Base-by-base conservation (phyloP, 2,888 invertebrate genomes). In the Temnothorax unifasciatus region DNA sequence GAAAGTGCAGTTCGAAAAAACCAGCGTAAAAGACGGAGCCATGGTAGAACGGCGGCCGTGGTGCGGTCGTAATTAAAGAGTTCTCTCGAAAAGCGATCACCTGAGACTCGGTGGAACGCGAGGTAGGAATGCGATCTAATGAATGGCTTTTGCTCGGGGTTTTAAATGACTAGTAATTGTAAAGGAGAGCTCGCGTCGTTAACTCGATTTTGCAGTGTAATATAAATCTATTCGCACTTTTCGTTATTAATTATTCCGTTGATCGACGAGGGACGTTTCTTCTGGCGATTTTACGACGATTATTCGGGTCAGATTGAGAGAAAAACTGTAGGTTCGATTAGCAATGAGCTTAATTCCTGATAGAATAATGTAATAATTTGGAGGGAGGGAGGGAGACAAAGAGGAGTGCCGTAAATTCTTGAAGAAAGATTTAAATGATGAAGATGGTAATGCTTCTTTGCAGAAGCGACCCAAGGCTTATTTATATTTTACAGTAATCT, bases 41-140 rank as follows among this genome's bases (percentile, higher is more conserved):
- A 25, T 15, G 47, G 25, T 29, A 25, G 84, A 52, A 61, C 18
- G 59, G 63, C 69, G 59, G 34, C 6, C 34, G 61, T 44, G 50
- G 76, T 34, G 76, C 64, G 79, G 52, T 79, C 54, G 85, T 87
- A 90, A 89, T 91, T 90, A 89, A 89, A 88, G 88, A 82, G 77
- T 83, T 81, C 66, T 71, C 74, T 86, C 54, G 86, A 82, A 86
- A 87, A 86, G 82, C 50, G 87, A 86, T 87, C 87, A 82, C 59
- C 85, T 74, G 86, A 85, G 86, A 88, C 83, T 85, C 82, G 76
- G 82, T 83, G 9, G 44, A 61, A 61, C 79, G 77, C 50, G 77
- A 66, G 66, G 61, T 83, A 69, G 83, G 69, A 77, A 79, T 54
- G 69, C 50, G 69, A 61, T 81, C 59, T 81, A 81, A 81, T 69